These are phyloP conservation scores for Argyresthia goedartella DNA, from an alignment of 2,888 invertebrate genomes.

Conservation along the genomic window DNA sequence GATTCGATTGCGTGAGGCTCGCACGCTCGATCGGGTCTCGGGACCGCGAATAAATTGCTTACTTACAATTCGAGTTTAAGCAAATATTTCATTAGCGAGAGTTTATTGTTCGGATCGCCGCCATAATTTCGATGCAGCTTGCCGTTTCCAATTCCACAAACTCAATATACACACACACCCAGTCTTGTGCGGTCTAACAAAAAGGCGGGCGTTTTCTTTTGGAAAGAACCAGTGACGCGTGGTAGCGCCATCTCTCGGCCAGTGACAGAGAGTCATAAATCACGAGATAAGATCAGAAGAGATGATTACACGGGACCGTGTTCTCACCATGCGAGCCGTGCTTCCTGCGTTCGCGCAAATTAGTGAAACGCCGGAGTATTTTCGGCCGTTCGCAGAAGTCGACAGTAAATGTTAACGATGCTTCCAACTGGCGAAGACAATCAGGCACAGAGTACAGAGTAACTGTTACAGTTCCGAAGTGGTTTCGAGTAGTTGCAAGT, in stretches of 20 bases:
- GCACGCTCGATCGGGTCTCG: constrained; percentile 42
- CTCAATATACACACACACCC: constrained; percentile 14
- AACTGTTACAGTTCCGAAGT: constrained; percentile 25
- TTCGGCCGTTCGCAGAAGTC: constrained; percentile 60
- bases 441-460: constrained; percentile 41
- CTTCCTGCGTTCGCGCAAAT: constrained; percentile 63
- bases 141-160: constrained; percentile 1
- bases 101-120: constrained; percentile 25
- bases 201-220: constrained; percentile 9
- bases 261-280: constrained; percentile 67
- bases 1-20: constrained; percentile 61
- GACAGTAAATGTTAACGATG: constrained; percentile 42
- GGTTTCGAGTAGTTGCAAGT: too few species aligned
- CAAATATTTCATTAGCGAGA: constrained; percentile 31
- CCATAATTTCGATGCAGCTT: constrained; percentile 10
- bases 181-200: constrained; percentile 15
- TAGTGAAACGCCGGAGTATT: constrained; percentile 56
- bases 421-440: constrained; percentile 42
- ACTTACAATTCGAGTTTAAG: constrained; percentile 25
- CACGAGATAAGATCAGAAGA: constrained; percentile 66
- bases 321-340: constrained; percentile 62
- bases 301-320: constrained; percentile 64
- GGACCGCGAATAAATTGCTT: constrained; percentile 27
- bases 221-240: constrained; percentile 58
- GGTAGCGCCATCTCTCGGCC: constrained; percentile 59